Percentiles rank a stretch among this genome's conserved stretches.
Conservation (phyloP, 2,113 vertebrate genomes). For the Oryzias woworae region DNA sequence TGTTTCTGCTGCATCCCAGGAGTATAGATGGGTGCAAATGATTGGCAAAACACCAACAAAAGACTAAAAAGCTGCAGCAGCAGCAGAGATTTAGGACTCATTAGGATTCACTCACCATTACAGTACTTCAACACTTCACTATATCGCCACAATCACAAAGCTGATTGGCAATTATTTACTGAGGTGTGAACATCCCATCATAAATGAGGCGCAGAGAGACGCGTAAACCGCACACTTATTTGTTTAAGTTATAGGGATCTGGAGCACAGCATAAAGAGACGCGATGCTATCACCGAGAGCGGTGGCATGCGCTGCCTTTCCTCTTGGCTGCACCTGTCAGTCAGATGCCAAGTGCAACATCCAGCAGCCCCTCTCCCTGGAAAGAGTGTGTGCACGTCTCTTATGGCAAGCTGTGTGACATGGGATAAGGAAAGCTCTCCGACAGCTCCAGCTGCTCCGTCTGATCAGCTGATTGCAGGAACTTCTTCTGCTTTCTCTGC, state of each 20-base stretch:
- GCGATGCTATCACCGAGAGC: conserved; percentile 65
- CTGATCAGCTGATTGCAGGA: conserved; percentile 55
- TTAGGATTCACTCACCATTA: conserved; percentile 64
- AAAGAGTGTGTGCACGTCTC: conserved; percentile 36
- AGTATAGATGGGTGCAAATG: conserved; percentile 13
- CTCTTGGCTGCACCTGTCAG: conserved; percentile 74
- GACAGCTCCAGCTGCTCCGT: conserved; percentile 36
- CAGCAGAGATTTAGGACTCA: conserved; percentile 38
- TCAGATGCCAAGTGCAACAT: conserved; percentile 68
- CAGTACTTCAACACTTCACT: conserved; percentile 69
- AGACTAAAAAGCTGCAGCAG: conserved; percentile 20
- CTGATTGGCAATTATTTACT: conserved; percentile 69
- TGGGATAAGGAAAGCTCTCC: conserved; percentile 27
- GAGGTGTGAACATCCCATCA: conserved; percentile 65
- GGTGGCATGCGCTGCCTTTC: conserved; percentile 61
- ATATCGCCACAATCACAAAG: conserved; percentile 64
- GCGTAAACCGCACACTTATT: conserved; percentile 39
- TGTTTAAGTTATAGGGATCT: conserved; percentile 36
- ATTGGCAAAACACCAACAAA: conserved; percentile 17
- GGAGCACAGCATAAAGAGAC: conserved; percentile 36
- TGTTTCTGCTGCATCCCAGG: conserved; percentile 20
- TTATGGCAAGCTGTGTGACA: conserved; percentile 19
- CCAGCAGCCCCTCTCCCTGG: conserved; percentile 32
- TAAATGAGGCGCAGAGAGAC: no score
- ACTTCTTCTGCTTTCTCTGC: conserved; percentile 44